A percentile compares a stretch with the other conserved stretches of the same genome.
Evolutionary conservation across 2,888 invertebrate species (phyloP).

Genomic region (Cosmia trapezina): DNA sequence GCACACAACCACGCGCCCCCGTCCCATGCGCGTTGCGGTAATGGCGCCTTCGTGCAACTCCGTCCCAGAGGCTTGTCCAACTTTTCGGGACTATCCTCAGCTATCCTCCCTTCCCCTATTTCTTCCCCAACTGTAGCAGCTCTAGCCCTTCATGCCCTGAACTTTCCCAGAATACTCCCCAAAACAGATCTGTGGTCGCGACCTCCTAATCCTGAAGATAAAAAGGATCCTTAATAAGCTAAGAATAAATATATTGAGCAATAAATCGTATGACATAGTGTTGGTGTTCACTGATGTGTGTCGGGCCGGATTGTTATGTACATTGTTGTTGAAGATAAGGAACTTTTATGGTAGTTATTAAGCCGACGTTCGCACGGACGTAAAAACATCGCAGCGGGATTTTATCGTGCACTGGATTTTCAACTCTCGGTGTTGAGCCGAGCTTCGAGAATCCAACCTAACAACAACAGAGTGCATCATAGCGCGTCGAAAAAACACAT

Average conservation of each 20-base stretch:
- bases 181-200: conserved; percentile 86
- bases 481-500: too few species aligned
- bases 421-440: too few species aligned
- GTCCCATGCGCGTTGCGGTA: conserved; percentile 87
- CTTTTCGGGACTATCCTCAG: conserved; percentile 63
- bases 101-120: conserved; percentile 77
- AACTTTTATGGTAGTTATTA: conserved; percentile 10
- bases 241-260: conserved; percentile 42
- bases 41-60: conserved; percentile 87
- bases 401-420: too few species aligned
- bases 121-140: conserved; percentile 78
- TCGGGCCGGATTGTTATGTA: conserved; percentile 17
- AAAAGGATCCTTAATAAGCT: conserved; percentile 76
- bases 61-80: conserved; percentile 76
- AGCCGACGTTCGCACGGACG: too few species aligned
- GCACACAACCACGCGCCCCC: conserved; percentile 87
- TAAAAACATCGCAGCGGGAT: too few species aligned
- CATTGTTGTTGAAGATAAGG: conserved; percentile 29
- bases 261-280: conserved; percentile 46
- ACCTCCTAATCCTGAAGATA: conserved; percentile 78
- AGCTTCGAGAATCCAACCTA: too few species aligned
- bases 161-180: conserved; percentile 84
- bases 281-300: conserved; percentile 36
- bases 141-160: conserved; percentile 82
- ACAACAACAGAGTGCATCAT: too few species aligned